Evolutionary conservation across 2,888 invertebrate genomes (phyloP), one percentile per base, ranked within the genome.

Genomic region (Epiblema foenella): DNA sequence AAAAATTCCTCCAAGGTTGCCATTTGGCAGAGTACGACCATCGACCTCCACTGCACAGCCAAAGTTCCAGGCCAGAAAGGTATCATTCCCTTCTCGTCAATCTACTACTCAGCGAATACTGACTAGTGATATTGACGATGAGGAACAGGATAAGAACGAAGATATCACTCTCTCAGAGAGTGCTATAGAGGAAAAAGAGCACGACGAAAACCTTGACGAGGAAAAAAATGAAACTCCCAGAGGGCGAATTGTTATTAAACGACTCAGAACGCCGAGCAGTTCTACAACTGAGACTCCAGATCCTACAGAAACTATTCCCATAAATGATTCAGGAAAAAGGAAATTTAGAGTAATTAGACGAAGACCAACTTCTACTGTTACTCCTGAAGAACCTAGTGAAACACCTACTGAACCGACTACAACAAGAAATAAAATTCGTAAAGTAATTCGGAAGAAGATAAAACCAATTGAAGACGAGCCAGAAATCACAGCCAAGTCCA

Each of bases 161-260:
- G 93, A 92, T 73, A 93, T 93, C 73, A 83, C 85, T 67, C 79
- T 93, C 54, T 94, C 94, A n/a, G 94, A 93, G 82, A 91, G 89
- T 81, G 87, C 91, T n/a, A 90, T 93, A 72, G 91, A 86, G 79
- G 93, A 92, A 75, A 89, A 92, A 76, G 93, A 92, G 78, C 92
- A 93, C n/a, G 82, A 86, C 39, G 88, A 88, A 65, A 75, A 77
- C 15, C 71, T 74, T 39, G 83, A 84, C 7, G 75, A 80, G 3
- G 77, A 76, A 46, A 80, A 49, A 59, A 69, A 75, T n/a, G 79
- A 76, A 68, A 72, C 73, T 39, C 85, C 86, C 5, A 87, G 83
- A 78, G 82, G 83, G 46, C 82, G 84, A 73, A 78, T 89, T 29
- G 73, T 89, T 57, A 81, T 87, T 7, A 88, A 89, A 73, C 89